These are phyloP conservation scores for Agriopis aurantiaria DNA, from an alignment of 2,888 invertebrate species.

Conservation along the genomic window DNA sequence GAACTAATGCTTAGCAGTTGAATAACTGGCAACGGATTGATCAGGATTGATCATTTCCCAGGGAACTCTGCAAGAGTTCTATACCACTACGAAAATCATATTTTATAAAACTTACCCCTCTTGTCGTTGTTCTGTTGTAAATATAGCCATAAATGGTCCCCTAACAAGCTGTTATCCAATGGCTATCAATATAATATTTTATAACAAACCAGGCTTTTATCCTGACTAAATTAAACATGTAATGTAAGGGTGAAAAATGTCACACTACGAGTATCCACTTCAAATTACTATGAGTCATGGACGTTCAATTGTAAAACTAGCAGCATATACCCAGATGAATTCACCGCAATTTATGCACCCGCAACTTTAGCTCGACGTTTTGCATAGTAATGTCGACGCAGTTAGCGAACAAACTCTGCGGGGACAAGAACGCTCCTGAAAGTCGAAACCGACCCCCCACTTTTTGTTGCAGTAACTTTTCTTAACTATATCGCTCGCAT, in stretches of 20 bases:
- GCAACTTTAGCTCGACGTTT: slow-evolving; percentile 56
- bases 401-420: slow-evolving; percentile 53
- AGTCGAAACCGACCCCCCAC: slow-evolving; percentile 40
- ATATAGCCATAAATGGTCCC: slow-evolving; percentile 72
- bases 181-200: slow-evolving; percentile 68
- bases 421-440: slow-evolving; percentile 47
- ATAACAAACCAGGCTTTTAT: slow-evolving; percentile 64
- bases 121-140: slow-evolving; percentile 65
- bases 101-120: slow-evolving; percentile 45
- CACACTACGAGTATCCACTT: slow-evolving; percentile 12
- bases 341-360: slow-evolving; percentile 56
- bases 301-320: slow-evolving; percentile 32
- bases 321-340: slow-evolving; percentile 43
- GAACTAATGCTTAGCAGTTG: too few relatives aligned
- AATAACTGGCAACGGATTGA: too few relatives aligned
- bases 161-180: slow-evolving; percentile 70
- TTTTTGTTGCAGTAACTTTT: slow-evolving; percentile 44
- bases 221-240: slow-evolving; percentile 67
- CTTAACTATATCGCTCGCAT: slow-evolving; percentile 41
- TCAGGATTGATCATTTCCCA: too few relatives aligned
- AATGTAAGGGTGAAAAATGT: slow-evolving; percentile 44
- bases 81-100: neutral
- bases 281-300: slow-evolving; percentile 26
- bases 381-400: slow-evolving; percentile 58
- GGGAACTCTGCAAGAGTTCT: too few relatives aligned